A percentile compares a stretch with the other conserved stretches of the same genome.
Evolutionary conservation across 1,140 invertebrate genomes (phyloP).

Genomic region (Rhizoglyphus robini): DNA sequence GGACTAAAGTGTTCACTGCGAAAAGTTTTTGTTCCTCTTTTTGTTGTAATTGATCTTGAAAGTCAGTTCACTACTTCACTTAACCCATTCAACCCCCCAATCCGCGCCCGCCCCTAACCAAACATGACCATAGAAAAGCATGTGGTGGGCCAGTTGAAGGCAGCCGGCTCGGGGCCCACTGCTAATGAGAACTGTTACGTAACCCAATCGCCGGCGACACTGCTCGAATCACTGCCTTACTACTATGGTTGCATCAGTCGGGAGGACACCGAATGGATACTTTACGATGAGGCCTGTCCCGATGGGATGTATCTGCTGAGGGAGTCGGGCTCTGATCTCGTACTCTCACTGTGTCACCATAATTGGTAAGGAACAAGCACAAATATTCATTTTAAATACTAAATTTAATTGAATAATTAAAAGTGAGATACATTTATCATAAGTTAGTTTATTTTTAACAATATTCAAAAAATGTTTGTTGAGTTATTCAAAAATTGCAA

Average conservation of each 20-base stretch:
- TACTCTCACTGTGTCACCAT: constrained; percentile 31
- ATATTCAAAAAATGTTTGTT: no score
- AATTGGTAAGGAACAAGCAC: constrained; percentile 30
- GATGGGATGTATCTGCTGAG: constrained; percentile 38
- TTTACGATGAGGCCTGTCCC: constrained; percentile 31
- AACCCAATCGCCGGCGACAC: constrained; percentile 18
- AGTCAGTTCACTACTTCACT: not conserved
- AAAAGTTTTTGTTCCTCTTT: no score
- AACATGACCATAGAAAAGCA: constrained; percentile 3
- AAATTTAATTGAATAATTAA: no score
- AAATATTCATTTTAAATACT: no score
- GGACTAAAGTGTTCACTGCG: no score
- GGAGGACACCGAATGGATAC: constrained; percentile 36
- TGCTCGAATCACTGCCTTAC: constrained; percentile 28
- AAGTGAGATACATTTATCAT: no score
- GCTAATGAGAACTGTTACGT: constrained; percentile 15
- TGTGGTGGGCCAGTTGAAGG: not conserved
- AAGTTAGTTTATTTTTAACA: no score
- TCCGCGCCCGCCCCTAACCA: no score
- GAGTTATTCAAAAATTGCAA: no score
- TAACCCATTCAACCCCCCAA: not conserved
- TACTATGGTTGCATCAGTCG: constrained; percentile 39
- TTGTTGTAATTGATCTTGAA: no score
- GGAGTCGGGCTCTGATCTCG: constrained; percentile 30
- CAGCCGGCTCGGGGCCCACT: not conserved